phyloP scores from a whole-genome alignment of 2,113 vertebrate species.

The Phainopepla nitens region DNA sequence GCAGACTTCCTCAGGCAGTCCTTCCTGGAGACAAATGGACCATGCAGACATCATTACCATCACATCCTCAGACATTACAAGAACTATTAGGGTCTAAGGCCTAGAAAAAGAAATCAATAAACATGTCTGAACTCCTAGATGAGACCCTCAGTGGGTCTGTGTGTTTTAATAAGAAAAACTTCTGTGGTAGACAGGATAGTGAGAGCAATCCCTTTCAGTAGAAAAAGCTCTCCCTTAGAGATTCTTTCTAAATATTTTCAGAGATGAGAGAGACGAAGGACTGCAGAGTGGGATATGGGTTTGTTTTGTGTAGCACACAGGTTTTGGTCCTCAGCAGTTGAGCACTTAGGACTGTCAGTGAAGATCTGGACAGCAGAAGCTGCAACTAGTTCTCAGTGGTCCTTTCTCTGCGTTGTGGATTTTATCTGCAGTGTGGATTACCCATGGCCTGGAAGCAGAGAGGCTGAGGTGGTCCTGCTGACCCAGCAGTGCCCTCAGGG shows the following conservation, averaged over 20 bases:
- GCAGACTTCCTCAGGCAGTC: neutral
- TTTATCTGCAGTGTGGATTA: neutral
- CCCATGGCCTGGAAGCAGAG: neutral
- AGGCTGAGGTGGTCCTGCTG: neutral
- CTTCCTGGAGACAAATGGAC: neutral
- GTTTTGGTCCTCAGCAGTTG: neutral
- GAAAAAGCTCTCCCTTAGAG: neutral
- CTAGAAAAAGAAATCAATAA: neutral
- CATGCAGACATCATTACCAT: accelerated
- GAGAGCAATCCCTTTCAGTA: neutral
- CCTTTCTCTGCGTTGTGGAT: neutral
- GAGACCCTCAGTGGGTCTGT: neutral
- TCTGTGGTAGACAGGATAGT: neutral
- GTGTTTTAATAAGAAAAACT: neutral
- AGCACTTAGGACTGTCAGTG: neutral
- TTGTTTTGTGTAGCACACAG: neutral
- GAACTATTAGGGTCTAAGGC: neutral
- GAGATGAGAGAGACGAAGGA: neutral
- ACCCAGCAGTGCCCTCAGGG: neutral
- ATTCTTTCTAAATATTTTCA: neutral
- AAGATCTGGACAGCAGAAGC: neutral
- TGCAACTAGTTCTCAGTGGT: neutral
- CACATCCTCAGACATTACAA: neutral
- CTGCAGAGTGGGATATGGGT: neutral
- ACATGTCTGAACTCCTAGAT: neutral